These are phyloP conservation scores for Carassius gibelio DNA, from an alignment of 2,113 vertebrate genomes.

Conservation along the genomic window DNA sequence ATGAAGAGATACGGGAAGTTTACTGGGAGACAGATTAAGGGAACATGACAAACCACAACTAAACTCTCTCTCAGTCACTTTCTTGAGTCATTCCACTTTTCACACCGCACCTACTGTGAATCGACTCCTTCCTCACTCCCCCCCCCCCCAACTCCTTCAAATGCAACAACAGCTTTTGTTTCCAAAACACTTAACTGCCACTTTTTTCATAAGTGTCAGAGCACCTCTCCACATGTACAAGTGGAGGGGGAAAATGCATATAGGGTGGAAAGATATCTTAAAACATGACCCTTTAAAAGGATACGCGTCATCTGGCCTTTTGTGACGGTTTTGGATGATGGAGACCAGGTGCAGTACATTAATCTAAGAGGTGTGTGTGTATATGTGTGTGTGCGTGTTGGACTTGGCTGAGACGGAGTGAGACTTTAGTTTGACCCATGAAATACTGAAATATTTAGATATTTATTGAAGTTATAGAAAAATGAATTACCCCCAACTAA, in stretches of 20 bases:
- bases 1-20: not conserved
- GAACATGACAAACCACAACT: not conserved
- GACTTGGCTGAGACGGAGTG: not conserved
- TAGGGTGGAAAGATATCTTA: conserved; percentile 33
- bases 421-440: conserved; percentile 1
- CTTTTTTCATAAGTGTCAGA: conserved; percentile 31
- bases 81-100: not conserved
- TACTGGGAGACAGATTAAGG: not conserved
- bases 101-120: conserved; percentile 35
- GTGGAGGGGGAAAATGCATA: not conserved
- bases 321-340: conserved; percentile 42
- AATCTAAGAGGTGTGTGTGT: not conserved
- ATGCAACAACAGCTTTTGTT: conserved; percentile 27
- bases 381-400: not conserved
- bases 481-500: too few relatives aligned
- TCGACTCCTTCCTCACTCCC: not conserved
- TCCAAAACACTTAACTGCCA: conserved; percentile 35
- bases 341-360: conserved; percentile 48
- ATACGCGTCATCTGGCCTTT: conserved; percentile 38
- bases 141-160: not conserved
- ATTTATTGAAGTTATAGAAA: not conserved
- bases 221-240: conserved; percentile 20
- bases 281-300: conserved; percentile 46
- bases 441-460: not conserved
- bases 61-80: not conserved